Evolutionary conservation across 2,888 invertebrate genomes (phyloP), one percentile per base, ranked within the genome.

Genomic region (Steromphala cineraria): DNA sequence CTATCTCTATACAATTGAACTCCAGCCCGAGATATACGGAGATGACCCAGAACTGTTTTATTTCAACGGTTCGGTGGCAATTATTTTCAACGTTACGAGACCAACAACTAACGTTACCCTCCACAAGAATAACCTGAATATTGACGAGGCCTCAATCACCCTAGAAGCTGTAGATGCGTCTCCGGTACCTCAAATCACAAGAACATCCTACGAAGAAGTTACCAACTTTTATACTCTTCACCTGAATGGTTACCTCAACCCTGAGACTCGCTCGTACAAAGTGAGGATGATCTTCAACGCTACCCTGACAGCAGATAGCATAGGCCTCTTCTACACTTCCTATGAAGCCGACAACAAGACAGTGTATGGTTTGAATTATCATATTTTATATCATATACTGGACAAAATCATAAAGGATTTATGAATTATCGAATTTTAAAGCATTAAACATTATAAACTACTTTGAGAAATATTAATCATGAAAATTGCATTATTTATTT

Each of bases 271-370:
- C 67, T 94, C 95, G 84, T 97, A 97, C 92, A 93, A 95, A 78
- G 91, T 97, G 85, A 94, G 95, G 85, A 95, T 97, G 80, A 95
- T 95, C 75, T 97, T 95, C 90, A 94, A 94, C 17, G 97, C 97
- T 1, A 94, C 95, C 82, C 94, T 97, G 79, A 96, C 96, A 46
- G 82, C 82, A n/a, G 88, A 87, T 75, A 78, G 83, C n/a, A 81
- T 83, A 15, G 88, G 88, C 19, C 75, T 88, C 21, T 88, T 87
- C 67, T 78, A 85, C 8, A 88, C 86, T 79, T 84, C 85, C 2
- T 84, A 82, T 46, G 36, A 71, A 15, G 75, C 67, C 40, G 79
- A 81, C 3, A 55, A 79, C 31, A 88, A 86, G 40, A 88, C 87
- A n/a, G 75, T 87, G 89, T 89, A 87, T n/a, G 84, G 87, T 88